Percentiles rank a stretch among this genome's conserved stretches.
Evolutionary conservation across 2,888 invertebrate genomes (phyloP).

Genomic region (Melanophora roralis): DNA sequence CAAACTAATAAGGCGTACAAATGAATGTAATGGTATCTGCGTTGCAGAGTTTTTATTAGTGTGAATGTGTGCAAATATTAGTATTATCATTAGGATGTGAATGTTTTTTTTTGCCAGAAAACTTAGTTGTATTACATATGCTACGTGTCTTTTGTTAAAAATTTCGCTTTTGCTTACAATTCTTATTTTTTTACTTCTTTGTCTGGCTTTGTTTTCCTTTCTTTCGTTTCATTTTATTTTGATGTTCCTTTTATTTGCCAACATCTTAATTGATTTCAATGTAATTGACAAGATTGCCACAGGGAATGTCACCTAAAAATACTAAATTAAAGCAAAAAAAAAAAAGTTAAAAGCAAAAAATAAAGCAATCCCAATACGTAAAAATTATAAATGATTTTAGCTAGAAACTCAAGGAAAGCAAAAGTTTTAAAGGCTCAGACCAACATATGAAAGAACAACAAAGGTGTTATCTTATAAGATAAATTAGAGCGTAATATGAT

Average conservation of each 20-base stretch:
- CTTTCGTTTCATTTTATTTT: constrained; percentile 5
- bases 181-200: constrained; percentile 34
- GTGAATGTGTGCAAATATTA: not conserved
- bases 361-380: not conserved
- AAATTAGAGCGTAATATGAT: constrained; percentile 39
- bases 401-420: not conserved
- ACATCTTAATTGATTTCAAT: constrained; percentile 63
- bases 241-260: constrained; percentile 36
- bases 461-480: constrained; percentile 25
- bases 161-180: constrained; percentile 1
- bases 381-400: constrained; percentile 7
- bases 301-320: constrained; percentile 52
- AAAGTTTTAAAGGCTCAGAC: not conserved
- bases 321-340: not conserved
- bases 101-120: constrained; percentile 14
- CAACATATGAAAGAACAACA: constrained; percentile 4
- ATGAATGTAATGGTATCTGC: not conserved
- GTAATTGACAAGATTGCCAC: constrained; percentile 62
- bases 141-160: constrained; percentile 58
- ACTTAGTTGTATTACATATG: constrained; percentile 42
- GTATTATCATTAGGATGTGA: not conserved
- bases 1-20: not conserved
- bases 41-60: not conserved
- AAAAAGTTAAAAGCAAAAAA: constrained; percentile 26
- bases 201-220: constrained; percentile 58